Percentiles rank a stretch among this genome's conserved stretches.
phyloP scores from a whole-genome alignment of 1,140 invertebrate species.

The Neelides sp. region DNA sequence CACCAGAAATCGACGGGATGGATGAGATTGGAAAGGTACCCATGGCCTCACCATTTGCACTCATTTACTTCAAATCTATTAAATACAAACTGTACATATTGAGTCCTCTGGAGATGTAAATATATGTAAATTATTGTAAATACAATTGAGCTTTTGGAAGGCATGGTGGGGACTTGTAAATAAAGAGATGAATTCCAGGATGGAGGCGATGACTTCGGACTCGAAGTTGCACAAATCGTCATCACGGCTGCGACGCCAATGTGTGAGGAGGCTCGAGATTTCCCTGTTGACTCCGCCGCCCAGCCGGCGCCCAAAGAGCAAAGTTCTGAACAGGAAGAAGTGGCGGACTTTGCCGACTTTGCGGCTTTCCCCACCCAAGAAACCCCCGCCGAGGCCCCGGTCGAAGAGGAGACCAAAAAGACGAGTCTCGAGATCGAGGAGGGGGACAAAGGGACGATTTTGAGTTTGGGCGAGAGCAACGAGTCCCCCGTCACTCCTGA shows the following conservation, averaged over 20 bases:
- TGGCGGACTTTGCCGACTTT: slow-evolving; percentile 17
- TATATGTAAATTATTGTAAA: neutral
- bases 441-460: slow-evolving; percentile 4
- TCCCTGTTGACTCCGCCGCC: slow-evolving; percentile 45
- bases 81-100: no score
- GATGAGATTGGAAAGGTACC: no score
- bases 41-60: no score
- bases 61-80: no score
- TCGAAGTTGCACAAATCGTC: slow-evolving; percentile 70
- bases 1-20: slow-evolving; percentile 21
- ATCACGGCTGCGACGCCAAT: slow-evolving; percentile 79
- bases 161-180: slow-evolving; percentile 31
- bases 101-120: no score
- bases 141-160: neutral
- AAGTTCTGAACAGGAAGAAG: slow-evolving; percentile 28
- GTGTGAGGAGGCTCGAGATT: slow-evolving; percentile 59
- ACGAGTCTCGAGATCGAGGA: slow-evolving; percentile 26
- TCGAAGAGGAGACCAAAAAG: slow-evolving; percentile 13
- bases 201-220: slow-evolving; percentile 38
- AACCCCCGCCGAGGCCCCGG: slow-evolving; percentile 24
- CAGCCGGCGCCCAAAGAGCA: slow-evolving; percentile 19
- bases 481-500: slow-evolving; percentile 50
- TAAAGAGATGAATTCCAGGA: no score
- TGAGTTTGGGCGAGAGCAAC: slow-evolving; percentile 20
- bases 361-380: slow-evolving; percentile 29